Conservation (phyloP, 2,888 invertebrate genomes). For the Artemia sinica region DNA sequence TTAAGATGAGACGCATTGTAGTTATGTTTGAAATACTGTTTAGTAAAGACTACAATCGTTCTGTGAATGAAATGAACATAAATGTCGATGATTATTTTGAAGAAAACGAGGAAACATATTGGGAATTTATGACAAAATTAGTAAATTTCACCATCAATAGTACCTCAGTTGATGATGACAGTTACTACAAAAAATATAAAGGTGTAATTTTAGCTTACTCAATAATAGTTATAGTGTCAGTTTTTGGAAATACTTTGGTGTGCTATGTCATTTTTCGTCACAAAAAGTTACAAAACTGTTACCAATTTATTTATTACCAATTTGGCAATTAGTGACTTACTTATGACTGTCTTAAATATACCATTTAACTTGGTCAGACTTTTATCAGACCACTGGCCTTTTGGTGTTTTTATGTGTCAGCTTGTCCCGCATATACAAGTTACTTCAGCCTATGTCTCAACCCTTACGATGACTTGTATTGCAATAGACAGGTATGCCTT, state of each 20-base stretch:
- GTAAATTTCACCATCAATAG: background rate
- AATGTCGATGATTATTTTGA: background rate
- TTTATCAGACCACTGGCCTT: slow-evolving; percentile 34
- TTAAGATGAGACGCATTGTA: too few relatives aligned
- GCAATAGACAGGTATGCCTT: slow-evolving; percentile 32
- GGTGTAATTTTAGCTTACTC: slow-evolving; percentile 31
- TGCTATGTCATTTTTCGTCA: slow-evolving; percentile 37
- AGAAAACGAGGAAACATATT: background rate
- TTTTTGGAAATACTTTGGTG: slow-evolving; percentile 33
- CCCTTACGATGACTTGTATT: slow-evolving; percentile 34
- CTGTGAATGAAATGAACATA: too few relatives aligned
- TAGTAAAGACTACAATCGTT: too few relatives aligned
- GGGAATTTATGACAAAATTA: slow-evolving; percentile 1
- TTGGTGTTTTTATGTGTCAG: slow-evolving; percentile 33
- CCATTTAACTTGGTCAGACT: slow-evolving; percentile 34
- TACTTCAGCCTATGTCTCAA: slow-evolving; percentile 34
- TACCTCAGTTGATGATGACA: background rate
- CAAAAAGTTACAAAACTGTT: slow-evolving; percentile 38
- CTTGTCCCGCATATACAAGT: slow-evolving; percentile 33
- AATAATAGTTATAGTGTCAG: slow-evolving; percentile 34
- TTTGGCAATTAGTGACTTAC: slow-evolving; percentile 34
- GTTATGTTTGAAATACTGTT: too few relatives aligned
- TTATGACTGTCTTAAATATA: slow-evolving; percentile 32
- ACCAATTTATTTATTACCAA: slow-evolving; percentile 41
- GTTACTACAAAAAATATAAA: slow-evolving; percentile 22